Base-by-base conservation (phyloP, 2,888 invertebrate species). In the Aphodius granarius region DNA sequence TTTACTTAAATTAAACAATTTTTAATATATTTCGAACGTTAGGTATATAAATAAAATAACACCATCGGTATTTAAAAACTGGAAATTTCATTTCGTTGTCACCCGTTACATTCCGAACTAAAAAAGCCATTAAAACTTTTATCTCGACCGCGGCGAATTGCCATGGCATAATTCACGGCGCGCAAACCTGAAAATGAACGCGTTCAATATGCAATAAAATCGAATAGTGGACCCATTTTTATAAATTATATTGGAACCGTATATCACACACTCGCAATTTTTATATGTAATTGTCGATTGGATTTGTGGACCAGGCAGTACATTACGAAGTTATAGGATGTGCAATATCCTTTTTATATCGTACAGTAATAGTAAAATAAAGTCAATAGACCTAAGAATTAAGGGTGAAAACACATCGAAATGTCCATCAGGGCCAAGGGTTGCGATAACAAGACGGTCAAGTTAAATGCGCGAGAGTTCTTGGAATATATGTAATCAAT, bases 371-470 rank as follows among this genome's bases (percentile, higher is more conserved):
- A n/a, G n/a, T n/a, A n/a, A n/a, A n/a, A n/a, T n/a, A n/a, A n/a
- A n/a, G n/a, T n/a, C n/a, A n/a, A n/a, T n/a, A n/a, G n/a, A n/a
- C n/a, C 43, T 43, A 43, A 43, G 43, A 13, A 13, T 43, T 6
- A 9, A 43, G 43, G 43, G 43, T 43, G 43, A 3, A 43, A 43
- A 43, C 13, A 6, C 43, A 43, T 43, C 43, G 43, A 43, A 43
- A 43, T 43, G 13, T 43, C 43, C 43, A 43, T 43, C 43, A 43
- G 43, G 43, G 13, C 43, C 43, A 13, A 13, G 43, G 43, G 43
- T 20, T 68, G 20, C 68, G 68, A 68, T 68, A 68, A 68, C 68
- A 68, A 68, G 68, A 68, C 68, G 68, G 68, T 68, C 68, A 68
- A 22, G 68, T 68, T 68, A 68, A 68, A 68, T 22, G 68, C 68